These are phyloP conservation scores for Helogale parvula DNA, from an alignment of 2,113 vertebrate genomes.

Conservation along the genomic window DNA sequence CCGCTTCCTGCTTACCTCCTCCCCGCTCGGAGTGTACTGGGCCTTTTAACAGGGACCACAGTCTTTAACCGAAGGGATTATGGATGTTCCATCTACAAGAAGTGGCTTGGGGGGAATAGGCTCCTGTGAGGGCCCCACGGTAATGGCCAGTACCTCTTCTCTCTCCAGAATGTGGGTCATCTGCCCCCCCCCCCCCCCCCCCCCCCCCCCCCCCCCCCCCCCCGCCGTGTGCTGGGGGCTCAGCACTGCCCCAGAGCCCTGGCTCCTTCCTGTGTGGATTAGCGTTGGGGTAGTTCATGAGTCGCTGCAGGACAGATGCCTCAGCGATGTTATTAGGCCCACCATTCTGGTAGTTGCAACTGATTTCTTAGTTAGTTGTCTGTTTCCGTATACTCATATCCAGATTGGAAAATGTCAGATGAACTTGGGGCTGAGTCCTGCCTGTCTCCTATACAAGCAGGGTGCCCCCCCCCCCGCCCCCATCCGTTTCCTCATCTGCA, in stretches of 20 bases:
- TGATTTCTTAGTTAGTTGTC: background rate
- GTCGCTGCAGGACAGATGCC: background rate
- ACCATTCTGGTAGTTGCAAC: too few species aligned
- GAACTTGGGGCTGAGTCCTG: background rate
- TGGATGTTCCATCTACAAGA: background rate
- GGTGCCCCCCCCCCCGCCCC: too few species aligned
- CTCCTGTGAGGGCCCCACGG: background rate
- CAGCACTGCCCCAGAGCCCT: background rate
- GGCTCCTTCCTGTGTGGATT: background rate
- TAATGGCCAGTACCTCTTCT: background rate
- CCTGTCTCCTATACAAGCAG: background rate
- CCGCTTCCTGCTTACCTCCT: background rate
- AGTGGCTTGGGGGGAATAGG: background rate
- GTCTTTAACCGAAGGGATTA: background rate
- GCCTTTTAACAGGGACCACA: background rate
- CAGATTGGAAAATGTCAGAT: background rate
- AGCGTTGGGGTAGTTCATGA: background rate
- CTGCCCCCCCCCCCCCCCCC: too few species aligned
- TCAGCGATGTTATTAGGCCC: background rate
- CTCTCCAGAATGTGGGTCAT: accelerated
- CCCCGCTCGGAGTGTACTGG: background rate
- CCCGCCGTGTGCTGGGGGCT: background rate
- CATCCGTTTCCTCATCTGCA: background rate
- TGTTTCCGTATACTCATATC: background rate
- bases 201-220: too few species aligned